Evolutionary conservation across 2,888 invertebrate species (phyloP).

Genomic region (Tiliacea citrago): DNA sequence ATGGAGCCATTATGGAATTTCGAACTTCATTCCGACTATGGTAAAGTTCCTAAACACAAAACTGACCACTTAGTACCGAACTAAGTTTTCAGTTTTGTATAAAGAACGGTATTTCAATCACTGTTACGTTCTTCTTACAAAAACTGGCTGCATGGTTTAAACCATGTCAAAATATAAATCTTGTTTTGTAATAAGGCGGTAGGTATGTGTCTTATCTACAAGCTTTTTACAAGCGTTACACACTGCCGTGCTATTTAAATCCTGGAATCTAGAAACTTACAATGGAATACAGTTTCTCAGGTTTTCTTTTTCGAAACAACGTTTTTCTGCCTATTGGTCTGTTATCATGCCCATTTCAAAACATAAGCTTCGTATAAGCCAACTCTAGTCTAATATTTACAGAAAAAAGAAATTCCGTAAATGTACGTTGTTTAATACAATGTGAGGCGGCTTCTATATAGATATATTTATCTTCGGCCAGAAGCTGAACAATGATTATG

Average conservation of each 20-base stretch:
- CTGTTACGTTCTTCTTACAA: too few species aligned
- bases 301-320: not conserved
- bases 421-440: not conserved
- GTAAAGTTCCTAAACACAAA: too few species aligned
- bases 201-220: not conserved
- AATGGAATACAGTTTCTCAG: too few species aligned
- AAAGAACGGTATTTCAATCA: too few species aligned
- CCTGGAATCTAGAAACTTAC: not conserved
- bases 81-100: too few species aligned
- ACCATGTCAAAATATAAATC: too few species aligned
- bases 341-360: conserved; percentile 3
- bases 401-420: not conserved
- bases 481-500: conserved; percentile 18
- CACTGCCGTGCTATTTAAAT: not conserved
- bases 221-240: not conserved
- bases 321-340: not conserved
- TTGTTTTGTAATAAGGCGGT: too few species aligned
- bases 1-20: too few species aligned
- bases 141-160: too few species aligned
- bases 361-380: not conserved
- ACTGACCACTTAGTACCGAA: too few species aligned
- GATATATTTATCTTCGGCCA: not conserved
- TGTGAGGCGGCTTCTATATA: not conserved
- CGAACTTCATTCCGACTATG: too few species aligned
- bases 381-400: not conserved